phyloP scores from a whole-genome alignment of 1,140 invertebrate species.

The Ceratitis capitata region DNA sequence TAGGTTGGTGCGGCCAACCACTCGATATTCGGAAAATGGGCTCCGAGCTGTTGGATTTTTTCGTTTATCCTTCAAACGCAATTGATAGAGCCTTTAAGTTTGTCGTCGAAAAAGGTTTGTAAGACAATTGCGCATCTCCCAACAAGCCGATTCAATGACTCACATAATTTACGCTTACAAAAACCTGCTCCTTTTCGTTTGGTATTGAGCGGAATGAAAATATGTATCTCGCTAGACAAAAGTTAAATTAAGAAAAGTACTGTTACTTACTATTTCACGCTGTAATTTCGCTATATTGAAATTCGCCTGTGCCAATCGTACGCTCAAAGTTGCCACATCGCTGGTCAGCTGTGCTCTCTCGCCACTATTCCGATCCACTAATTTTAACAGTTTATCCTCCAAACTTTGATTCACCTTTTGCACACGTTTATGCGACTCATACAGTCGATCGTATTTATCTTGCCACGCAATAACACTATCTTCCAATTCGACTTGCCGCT shows the following conservation, averaged over 20 bases:
- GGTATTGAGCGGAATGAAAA: too few relatives aligned
- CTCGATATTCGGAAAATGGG: too few relatives aligned
- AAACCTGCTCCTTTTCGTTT: too few relatives aligned
- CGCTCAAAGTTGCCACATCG: conserved; percentile 87
- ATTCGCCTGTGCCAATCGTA: conserved; percentile 88
- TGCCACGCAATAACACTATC: conserved; percentile 89
- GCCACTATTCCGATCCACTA: conserved; percentile 92
- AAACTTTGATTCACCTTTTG: conserved; percentile 95
- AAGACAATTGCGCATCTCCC: too few relatives aligned
- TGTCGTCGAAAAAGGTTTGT: too few relatives aligned
- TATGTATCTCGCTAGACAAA: too few relatives aligned
- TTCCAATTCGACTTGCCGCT: conserved; percentile 80
- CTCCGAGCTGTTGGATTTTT: too few relatives aligned
- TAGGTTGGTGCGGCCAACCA: too few relatives aligned
- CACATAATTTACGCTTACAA: too few relatives aligned
- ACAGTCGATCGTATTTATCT: conserved; percentile 91
- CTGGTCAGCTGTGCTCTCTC: conserved; percentile 88
- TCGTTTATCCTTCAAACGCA: too few relatives aligned
- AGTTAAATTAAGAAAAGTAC: neutral
- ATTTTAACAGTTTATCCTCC: conserved; percentile 92
- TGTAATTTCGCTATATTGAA: conserved; percentile 86
- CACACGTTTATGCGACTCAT: conserved; percentile 92
- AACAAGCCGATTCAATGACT: too few relatives aligned
- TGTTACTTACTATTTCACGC: conserved; percentile 86
- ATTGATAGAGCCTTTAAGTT: too few relatives aligned